Conservation (phyloP, 2,113 vertebrate species). For the Apodemus sylvaticus region DNA sequence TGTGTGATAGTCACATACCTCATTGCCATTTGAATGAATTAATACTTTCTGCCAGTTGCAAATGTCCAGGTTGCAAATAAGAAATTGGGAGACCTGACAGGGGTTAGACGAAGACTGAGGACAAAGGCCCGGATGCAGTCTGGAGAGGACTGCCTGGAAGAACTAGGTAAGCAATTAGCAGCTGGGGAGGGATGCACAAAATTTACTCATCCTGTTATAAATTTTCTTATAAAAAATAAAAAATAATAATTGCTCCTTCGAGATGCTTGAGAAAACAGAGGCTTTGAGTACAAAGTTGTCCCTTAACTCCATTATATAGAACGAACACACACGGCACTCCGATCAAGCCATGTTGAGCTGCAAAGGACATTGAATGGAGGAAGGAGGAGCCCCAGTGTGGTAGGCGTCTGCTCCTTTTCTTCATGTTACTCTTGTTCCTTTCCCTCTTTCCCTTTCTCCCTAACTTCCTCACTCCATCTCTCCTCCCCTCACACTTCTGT, state of each 20-base stretch:
- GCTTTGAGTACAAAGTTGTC: slow-evolving; percentile 3
- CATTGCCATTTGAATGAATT: slow-evolving; percentile 39
- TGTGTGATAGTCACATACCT: background rate
- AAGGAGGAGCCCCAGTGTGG: background rate
- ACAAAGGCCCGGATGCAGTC: background rate
- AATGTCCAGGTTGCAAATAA: background rate
- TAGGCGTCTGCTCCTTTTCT: background rate
- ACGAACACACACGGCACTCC: background rate
- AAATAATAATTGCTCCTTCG: background rate
- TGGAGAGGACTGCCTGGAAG: background rate
- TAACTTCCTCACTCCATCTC: background rate
- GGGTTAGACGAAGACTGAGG: background rate
- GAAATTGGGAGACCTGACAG: background rate
- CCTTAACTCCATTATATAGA: background rate
- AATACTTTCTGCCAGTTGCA: background rate
- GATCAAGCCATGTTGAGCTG: background rate
- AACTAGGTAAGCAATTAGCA: background rate
- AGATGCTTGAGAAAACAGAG: slow-evolving; percentile 41
- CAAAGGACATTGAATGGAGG: background rate
- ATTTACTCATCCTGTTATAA: slow-evolving; percentile 18
- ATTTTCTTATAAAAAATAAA: background rate
- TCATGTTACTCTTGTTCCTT: background rate
- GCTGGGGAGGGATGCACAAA: background rate
- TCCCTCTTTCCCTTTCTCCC: background rate
- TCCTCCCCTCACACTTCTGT: background rate